Evolutionary conservation across 53 echinoderm and acorn worm genomes (phyloP), one percentile per base, ranked within the genome.

Genomic region (Arbacia lixula): DNA sequence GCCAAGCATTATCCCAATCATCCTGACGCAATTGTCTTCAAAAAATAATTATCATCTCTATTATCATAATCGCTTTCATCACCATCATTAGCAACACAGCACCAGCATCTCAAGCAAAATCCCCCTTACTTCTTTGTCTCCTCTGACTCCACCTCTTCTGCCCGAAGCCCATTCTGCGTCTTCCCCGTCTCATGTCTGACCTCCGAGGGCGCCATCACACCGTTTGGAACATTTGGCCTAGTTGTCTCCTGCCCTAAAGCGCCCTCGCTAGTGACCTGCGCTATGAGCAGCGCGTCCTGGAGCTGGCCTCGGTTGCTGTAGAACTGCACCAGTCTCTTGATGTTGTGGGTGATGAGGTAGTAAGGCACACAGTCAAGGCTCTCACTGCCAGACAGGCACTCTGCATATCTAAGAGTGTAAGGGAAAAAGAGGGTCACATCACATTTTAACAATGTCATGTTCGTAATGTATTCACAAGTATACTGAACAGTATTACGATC

Each of bases 331-430:
- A 94, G 85, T 85, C 68, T 76, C 60, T 63, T 72, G 65, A 93
- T 63, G 68, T 88, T 90, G 28, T 63, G 41, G 21, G 82, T 81
- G 65, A 61, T 92, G 27, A 93, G 72, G 52, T 85, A 92, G 41
- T 99, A 92, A 72, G 99, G 99, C 76, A 95, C 90, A 87, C 99
- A 99, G 11, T 94, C 99, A 29, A 80, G 87, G 63, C 71, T 90
- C 36, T 90, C 95, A 42, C 90, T 87, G 2, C 67, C 60, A 22
- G 84, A 75, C 36, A 94, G 85, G 41, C 71, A 72, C 50, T 90
- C 83, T 36, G 94, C 99, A 89, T 92, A 88, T 87, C 99, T 99
- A 71, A 5, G 56, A 74, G 2, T 19, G 19, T 22, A 36, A 36
- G 6, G 53, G 16, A 49, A 52, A 76, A 37, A 52, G n/a, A 32